Percentiles rank a stretch among this genome's conserved stretches.
phyloP scores from a whole-genome alignment of 2,888 invertebrate genomes.

The Ferdinandea cuprea region DNA sequence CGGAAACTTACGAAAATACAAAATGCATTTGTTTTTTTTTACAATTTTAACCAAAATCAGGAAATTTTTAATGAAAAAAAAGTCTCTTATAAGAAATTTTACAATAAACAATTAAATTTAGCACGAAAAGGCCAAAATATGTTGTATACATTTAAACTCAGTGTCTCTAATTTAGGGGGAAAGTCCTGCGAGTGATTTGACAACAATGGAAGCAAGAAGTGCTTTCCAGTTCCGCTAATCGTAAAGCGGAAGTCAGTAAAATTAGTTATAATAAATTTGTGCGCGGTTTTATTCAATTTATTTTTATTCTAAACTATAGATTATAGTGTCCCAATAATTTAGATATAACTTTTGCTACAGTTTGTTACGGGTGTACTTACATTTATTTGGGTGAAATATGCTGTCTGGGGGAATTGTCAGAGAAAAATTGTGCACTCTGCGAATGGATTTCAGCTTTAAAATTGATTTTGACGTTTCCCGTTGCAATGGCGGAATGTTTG shows the following conservation, averaged over 20 bases:
- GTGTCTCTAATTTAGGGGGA: conserved; percentile 6
- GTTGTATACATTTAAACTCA: not conserved
- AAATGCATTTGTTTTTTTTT: too few species aligned
- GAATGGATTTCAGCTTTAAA: conserved; percentile 46
- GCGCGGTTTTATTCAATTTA: not conserved
- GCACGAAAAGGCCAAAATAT: not conserved
- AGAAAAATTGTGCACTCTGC: conserved; percentile 30
- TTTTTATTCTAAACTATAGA: conserved; percentile 28
- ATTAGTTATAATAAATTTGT: conserved; percentile 76
- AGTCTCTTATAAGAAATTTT: not conserved
- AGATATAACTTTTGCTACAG: conserved; percentile 15
- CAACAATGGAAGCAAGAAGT: conserved; percentile 75
- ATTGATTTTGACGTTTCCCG: conserved; percentile 66
- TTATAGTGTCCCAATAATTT: conserved; percentile 5
- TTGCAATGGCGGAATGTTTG: conserved; percentile 55
- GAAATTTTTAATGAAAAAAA: not conserved
- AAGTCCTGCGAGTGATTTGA: conserved; percentile 48
- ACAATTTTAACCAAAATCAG: too few species aligned
- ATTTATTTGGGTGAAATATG: conserved; percentile 28
- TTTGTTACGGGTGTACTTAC: conserved; percentile 38
- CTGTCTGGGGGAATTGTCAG: conserved; percentile 33
- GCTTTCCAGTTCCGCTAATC: conserved; percentile 76
- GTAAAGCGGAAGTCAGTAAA: conserved; percentile 77
- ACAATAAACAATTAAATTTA: not conserved
- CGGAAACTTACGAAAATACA: too few species aligned